Evolutionary conservation across 2,797 vertebrate genomes (phyloP).

Genomic region (Mormyrus proboscirostris): DNA sequence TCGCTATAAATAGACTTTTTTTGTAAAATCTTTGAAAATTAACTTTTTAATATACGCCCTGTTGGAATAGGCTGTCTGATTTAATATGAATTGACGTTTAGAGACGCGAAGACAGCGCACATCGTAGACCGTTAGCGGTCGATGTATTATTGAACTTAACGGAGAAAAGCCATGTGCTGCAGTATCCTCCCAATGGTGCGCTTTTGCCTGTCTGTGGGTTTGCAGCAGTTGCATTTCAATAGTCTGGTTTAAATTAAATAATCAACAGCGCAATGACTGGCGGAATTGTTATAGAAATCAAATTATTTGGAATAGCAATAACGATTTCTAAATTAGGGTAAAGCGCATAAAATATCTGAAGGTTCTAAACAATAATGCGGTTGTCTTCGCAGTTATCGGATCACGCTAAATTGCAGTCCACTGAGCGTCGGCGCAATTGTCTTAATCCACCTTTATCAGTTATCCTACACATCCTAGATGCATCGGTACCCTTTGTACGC

Average conservation of each 20-base stretch:
- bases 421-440: not conserved
- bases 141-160: constrained; percentile 4
- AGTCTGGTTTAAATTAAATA: not conserved
- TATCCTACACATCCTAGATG: not conserved
- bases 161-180: not conserved
- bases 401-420: not conserved
- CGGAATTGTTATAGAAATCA: not conserved
- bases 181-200: not conserved
- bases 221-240: not conserved
- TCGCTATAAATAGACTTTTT: not conserved
- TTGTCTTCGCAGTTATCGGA: not conserved
- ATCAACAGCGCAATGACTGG: not conserved
- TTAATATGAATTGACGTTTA: not conserved
- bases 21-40: not conserved
- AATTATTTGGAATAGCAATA: not conserved
- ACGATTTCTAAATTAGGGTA: not conserved
- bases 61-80: not conserved
- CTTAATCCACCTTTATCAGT: not conserved
- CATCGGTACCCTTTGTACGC: not conserved
- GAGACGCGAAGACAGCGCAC: not conserved
- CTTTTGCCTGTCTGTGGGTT: not conserved
- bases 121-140: not conserved
- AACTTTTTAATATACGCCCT: not conserved
- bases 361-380: not conserved
- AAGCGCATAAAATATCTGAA: not conserved